Evolutionary conservation across 1,140 invertebrate genomes (phyloP), one percentile per base, ranked within the genome.

Genomic region (Drosophila mauritiana): DNA sequence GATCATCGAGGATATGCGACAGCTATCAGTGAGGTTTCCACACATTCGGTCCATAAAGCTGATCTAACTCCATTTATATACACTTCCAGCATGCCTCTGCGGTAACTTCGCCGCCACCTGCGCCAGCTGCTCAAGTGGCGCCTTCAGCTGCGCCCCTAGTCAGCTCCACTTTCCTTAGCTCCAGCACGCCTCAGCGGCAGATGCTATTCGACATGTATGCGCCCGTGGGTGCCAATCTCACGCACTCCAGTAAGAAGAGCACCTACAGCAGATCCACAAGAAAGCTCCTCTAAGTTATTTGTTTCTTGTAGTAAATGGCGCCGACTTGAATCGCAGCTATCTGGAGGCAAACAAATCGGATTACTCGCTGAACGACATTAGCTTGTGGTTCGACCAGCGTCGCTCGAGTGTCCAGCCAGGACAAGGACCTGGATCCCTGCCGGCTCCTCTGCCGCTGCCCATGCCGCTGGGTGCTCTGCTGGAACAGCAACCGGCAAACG

Each of bases 331-430:
- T 70, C 90, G 90, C 51, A 92, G 77, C 46, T 92, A 92, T 40
- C 68, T 92, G 53, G 91, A 92, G 48, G 91, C 91, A 8, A 92
- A 92, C 45, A 91, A 91, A 64, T 92, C 91, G 25, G 90, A 92
- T 58, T 91, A 90, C 31, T 92, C 91, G 0, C 45, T 92, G 4
- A 91, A 79, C 39, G 91, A 92, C 43, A 58, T 92, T 3, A 92
- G 91, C 39, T 42, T 84, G 25, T 92, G 84, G 79, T 92, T 91
- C 51, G 85, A 92, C 75, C 86, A 92, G 63, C 78, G 80, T 40
- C 77, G 85, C 0, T 55, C 62, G 0, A 85, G 83, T 39, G 11
- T 68, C 6, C 43, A 67, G 49, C 62, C 67, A 15, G 67, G 56
- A 5, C 62, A 62, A 15, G 67, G 56, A 5, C 42, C 56, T 8